Base-by-base conservation (phyloP, 1,140 invertebrate species). In the Argopecten irradians region DNA sequence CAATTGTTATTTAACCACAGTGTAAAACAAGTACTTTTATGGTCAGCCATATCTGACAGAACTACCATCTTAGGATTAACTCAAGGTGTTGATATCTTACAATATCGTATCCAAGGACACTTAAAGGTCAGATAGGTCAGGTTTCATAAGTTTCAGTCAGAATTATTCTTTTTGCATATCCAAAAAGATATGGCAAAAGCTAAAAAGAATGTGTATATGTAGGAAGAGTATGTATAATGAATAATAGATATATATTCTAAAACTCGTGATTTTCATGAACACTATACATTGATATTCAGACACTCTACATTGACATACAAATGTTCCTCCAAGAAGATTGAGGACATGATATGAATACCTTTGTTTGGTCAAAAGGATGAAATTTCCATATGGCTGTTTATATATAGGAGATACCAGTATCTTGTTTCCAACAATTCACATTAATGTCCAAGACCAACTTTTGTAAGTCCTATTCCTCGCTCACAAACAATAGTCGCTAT, bases 321-420 rank as follows among this genome's bases (percentile, higher is more conserved):
- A 71, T 71, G 22, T n/a, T 71, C 55, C 43, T n/a, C 19, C 1
- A n/a, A 28, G 55, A 28, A 71, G 55, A 71, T 71, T 71, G 22
- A 28, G 55, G 22, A n/a, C 55, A 1, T 71, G 55, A 71, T 71
- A 71, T 71, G 55, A n/a, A 71, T 71, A 71, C 55, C n/a, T 71
- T 71, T 71, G 55, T 71, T 71, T 71, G 22, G 22, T 71, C 22
- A 71, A 71, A 16, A 16, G n/a, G 55, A 71, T 28, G n/a, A 28
- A n/a, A 71, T 71, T 71, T 71, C 55, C 55, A 71, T 71, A 71
- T n/a, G 55, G n/a, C 55, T 71, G 55, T 71, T 28, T 71, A 28
- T 28, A 5, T 71, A 3, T 8, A 28, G 19, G 22, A 8, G 55
- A 71, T 71, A 71, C 55, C 1, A 5, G 55, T 71, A 71, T 71